Evolutionary conservation across 2,113 vertebrate genomes (phyloP).

Genomic region (Cephalophus harveyi): DNA sequence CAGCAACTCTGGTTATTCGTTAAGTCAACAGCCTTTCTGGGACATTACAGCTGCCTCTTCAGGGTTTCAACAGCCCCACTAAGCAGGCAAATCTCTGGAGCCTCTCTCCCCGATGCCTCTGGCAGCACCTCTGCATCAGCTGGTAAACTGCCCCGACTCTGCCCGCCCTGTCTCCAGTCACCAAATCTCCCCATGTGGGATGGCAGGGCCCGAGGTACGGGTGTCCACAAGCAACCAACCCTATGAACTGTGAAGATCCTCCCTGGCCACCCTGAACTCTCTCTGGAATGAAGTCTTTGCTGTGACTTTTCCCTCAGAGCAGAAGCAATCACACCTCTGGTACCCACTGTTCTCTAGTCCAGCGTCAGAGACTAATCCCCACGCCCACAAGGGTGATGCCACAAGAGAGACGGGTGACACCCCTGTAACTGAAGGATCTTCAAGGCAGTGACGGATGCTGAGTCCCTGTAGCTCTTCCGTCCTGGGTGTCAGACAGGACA

Average conservation of each 20-base stretch:
- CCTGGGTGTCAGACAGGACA: not conserved
- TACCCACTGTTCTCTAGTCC: not conserved
- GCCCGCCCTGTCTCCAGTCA: not conserved
- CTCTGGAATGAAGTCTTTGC: not conserved
- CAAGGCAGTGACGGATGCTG: not conserved
- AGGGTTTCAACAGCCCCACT: not conserved
- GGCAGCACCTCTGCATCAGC: not conserved
- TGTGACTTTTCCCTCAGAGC: not conserved
- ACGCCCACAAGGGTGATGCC: not conserved
- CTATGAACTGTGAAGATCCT: not conserved
- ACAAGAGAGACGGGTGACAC: not conserved
- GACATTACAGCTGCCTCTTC: not conserved
- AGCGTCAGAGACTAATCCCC: not conserved
- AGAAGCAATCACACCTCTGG: not conserved
- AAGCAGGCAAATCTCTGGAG: not conserved
- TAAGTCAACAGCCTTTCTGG: not conserved
- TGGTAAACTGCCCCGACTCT: not conserved
- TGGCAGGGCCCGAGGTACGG: not conserved
- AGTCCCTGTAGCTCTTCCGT: rapidly evolving
- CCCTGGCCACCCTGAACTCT: not conserved
- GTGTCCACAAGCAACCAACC: no score
- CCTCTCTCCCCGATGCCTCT: not conserved
- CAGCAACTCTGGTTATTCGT: not conserved
- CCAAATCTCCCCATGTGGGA: not conserved
- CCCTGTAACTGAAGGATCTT: not conserved